These are phyloP conservation scores for Myripristis jacobus DNA, from an alignment of 2,797 vertebrate species.

Conservation along the genomic window DNA sequence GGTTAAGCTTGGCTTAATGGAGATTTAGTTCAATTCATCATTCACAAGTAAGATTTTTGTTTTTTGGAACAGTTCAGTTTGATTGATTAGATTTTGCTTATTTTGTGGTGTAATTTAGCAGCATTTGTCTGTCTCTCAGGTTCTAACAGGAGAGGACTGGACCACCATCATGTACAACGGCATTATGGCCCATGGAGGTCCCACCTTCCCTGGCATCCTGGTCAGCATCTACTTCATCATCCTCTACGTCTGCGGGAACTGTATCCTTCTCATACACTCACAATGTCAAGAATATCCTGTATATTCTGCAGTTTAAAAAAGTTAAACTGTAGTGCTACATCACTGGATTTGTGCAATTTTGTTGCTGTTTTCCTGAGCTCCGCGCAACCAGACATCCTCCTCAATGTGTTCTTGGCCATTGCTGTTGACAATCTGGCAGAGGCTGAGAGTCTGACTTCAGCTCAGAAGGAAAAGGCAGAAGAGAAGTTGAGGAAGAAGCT, in stretches of 20 bases:
- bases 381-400: slow-evolving; percentile 89
- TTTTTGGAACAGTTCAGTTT: too few species aligned
- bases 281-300: neutral
- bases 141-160: slow-evolving; percentile 97
- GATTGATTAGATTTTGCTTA: too few species aligned
- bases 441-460: slow-evolving; percentile 94
- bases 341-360: neutral
- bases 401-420: slow-evolving; percentile 98
- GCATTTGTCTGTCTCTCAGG: slow-evolving; percentile 75
- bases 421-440: slow-evolving; percentile 97
- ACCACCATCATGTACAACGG: slow-evolving; percentile 95
- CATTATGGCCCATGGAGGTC: slow-evolving; percentile 95
- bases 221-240: slow-evolving; percentile 96
- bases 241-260: slow-evolving; percentile 96
- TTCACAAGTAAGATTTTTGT: too few species aligned
- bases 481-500: slow-evolving; percentile 90
- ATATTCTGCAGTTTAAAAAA: neutral
- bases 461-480: slow-evolving; percentile 95
- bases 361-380: slow-evolving; percentile 73
- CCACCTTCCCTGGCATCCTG: slow-evolving; percentile 91
- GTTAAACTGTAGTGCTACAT: neutral
- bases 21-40: too few species aligned
- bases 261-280: slow-evolving; percentile 87
- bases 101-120: neutral
- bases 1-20: neutral